Base-by-base conservation (phyloP, 2,888 invertebrate genomes). In the Bibio marci region DNA sequence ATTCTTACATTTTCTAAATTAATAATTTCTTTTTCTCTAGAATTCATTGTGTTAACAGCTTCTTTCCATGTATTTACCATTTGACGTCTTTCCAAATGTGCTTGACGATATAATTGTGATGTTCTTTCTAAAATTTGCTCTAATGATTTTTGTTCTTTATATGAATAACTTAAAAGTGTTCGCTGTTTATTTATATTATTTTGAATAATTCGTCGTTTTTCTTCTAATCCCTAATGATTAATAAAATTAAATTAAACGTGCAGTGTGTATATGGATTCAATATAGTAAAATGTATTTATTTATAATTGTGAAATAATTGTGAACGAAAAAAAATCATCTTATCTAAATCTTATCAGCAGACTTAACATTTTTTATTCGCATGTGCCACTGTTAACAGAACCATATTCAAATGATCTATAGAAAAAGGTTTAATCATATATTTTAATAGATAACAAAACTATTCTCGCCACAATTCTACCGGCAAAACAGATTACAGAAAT, bases 41-140 rank as follows among this genome's bases (percentile, higher is more conserved):
- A 76, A 17, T 75, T 67, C 48, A 82, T 61, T 49, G 79, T 73
- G 42, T 70, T 68, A 1, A 80, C 75, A 2, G 80, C 73, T 31
- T 69, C 66, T 35, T 77, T 72, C 82, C 82, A 83, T 49, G 78
- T 80, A 2, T 61, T 57, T 52, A 81, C 73, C 62, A 81, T 68
- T 43, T 73, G 66, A 26, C 71, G 70, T 12, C 80, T 65, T 51
- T 81, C 77, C 34, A 67, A 64, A 54, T 78, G 69, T 8, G 76
- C 72, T 47, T 74, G 53, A 4, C 59, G 53, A 47, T 67, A 69
- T 5, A 67, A 49, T 40, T 61, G 59, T 1, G 66, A 63, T 1
- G 68, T 67, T 39, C 63, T 59, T 43, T 69, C 64, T n/a, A 71
- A 50, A 39, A 63, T 60, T 44, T 67, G 63, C 47, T 76, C 74